phyloP scores from a whole-genome alignment of 2,888 invertebrate species.

The Zonitis immaculata region DNA sequence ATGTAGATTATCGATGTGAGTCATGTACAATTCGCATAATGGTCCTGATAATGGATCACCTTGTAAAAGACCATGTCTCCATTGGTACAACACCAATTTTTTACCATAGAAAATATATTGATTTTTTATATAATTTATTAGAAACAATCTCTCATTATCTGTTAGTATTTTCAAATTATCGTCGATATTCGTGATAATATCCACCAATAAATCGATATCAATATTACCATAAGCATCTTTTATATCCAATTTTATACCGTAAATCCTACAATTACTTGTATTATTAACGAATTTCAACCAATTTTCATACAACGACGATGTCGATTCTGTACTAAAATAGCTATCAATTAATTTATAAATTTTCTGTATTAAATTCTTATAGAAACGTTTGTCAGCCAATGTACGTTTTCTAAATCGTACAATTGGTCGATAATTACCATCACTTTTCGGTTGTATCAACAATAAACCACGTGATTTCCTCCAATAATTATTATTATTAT shows the following conservation, averaged over 20 bases:
- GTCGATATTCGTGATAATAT: conserved; percentile 11
- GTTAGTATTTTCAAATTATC: conserved; percentile 3
- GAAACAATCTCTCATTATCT: conserved; percentile 19
- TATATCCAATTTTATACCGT: conserved; percentile 26
- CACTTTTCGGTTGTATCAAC: conserved; percentile 24
- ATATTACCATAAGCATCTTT: conserved; percentile 30
- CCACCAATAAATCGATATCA: conserved; percentile 15
- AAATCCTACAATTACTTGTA: conserved; percentile 11
- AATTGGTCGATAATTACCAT: conserved; percentile 24
- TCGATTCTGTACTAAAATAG: conserved; percentile 8
- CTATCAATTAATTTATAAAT: conserved; percentile 13
- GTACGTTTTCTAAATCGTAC: conserved; percentile 15
- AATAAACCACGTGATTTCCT: conserved; percentile 19
- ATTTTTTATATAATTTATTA: conserved; percentile 21
- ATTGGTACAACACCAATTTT: conserved; percentile 14
- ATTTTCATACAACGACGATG: conserved; percentile 12
- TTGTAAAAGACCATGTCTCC: conserved; percentile 30
- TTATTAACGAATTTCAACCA: conserved; percentile 21
- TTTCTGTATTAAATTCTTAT: conserved; percentile 13
- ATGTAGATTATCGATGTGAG: conserved; percentile 19
- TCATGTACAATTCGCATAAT: conserved; percentile 27
- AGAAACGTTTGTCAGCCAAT: conserved; percentile 8
- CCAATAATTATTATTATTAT: not conserved
- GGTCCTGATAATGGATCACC: conserved; percentile 27
- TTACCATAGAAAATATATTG: conserved; percentile 24